Evolutionary conservation across 2,888 invertebrate species (phyloP), one percentile per base, ranked within the genome.

Genomic region (Archips crataeganus): DNA sequence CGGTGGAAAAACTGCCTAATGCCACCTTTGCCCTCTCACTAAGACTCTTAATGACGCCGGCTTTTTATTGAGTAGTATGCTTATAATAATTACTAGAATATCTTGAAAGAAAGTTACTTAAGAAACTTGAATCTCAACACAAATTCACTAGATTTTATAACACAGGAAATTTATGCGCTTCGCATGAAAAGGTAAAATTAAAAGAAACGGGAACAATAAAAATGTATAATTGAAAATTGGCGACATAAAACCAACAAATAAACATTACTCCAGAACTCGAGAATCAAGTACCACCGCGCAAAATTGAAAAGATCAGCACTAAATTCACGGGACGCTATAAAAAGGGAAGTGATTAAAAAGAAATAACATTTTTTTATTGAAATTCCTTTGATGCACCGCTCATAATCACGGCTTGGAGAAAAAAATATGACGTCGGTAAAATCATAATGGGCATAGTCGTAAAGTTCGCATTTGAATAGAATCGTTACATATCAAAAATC

Each of bases 401-500:
- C 87, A 88, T 90, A 92, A 90, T 90, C 89, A 87, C 85, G 82
- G 87, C 83, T 89, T 85, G 87, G 87, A 88, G 78, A 89, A 86
- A 88, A 39, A 93, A 92, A 92, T 93, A 93, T 89, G 90, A 91
- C 85, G 87, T 87, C 91, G 90, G 90, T 93, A 93, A 94, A 93
- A 92, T 92, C 90, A 91, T 94, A 93, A 94, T 91, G 90, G 90
- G 85, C 83, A 82, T 81, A 82, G 85, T 93, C 94, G 92, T 94
- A 93, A 94, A 93, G 83, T 83, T 84, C 79, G 81, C 90, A 93
- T 94, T 94, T 94, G 94, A 94, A 94, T 94, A 93, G 92, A 88
- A 93, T 90, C 90, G 93, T 94, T 90, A 94, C 94, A 93, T 94
- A 94, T 94, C 94, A 94, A 94, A 94, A 94, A 94, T 93, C 93